Conservation (phyloP, 2,888 invertebrate genomes). For the Actias luna region DNA sequence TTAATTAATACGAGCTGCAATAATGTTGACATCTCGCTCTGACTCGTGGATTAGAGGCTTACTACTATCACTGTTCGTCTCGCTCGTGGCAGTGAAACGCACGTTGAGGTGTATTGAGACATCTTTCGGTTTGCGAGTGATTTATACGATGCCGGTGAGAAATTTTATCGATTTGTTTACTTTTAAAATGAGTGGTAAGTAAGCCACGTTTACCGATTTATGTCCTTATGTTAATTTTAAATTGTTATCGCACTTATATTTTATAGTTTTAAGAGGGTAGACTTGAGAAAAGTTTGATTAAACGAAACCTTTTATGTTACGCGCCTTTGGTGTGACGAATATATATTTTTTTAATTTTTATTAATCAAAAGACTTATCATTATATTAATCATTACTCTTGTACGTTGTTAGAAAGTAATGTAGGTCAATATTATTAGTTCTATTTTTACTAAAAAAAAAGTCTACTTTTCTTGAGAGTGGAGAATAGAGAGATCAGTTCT, state of each 20-base stretch:
- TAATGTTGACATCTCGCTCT: conserved; percentile 53
- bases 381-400: not conserved
- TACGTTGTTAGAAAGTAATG: no score
- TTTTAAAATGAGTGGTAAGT: conserved; percentile 75
- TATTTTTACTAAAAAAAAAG: no score
- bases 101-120: conserved; percentile 71
- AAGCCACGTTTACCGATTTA: conserved; percentile 60
- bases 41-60: conserved; percentile 29
- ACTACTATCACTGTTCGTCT: conserved; percentile 40
- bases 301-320: conserved; percentile 5
- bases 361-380: not conserved
- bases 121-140: conserved; percentile 65
- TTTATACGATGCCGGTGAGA: conserved; percentile 64
- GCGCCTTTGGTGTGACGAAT: not conserved
- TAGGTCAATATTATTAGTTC: no score
- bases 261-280: conserved; percentile 39
- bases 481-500: no score
- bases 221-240: conserved; percentile 63
- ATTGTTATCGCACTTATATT: conserved; percentile 54
- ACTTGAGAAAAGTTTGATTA: conserved; percentile 4
- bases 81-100: conserved; percentile 52
- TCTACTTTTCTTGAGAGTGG: no score
- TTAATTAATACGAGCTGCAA: conserved; percentile 70
- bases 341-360: not conserved
- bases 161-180: conserved; percentile 78